Conservation (phyloP, 2,797 vertebrate genomes). For the Bradypus variegatus region DNA sequence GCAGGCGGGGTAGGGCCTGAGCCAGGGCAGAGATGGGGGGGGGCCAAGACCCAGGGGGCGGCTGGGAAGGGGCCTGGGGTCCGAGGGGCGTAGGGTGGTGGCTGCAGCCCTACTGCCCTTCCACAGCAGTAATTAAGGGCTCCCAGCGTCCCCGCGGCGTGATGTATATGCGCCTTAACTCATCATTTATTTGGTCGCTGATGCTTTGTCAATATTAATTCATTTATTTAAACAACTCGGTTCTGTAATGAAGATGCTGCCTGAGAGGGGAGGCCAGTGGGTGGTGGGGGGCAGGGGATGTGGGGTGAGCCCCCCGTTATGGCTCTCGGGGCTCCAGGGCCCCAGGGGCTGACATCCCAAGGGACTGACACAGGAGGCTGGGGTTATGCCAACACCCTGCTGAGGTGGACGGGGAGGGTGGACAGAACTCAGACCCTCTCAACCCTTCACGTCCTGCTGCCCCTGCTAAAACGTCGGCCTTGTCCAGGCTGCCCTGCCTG, state of each 20-base stretch:
- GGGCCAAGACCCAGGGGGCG: accelerated
- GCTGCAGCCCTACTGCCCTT: conserved; percentile 68
- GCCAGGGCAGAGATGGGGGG: not conserved
- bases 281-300: not conserved
- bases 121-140: conserved; percentile 89
- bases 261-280: conserved; percentile 65
- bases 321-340: not conserved
- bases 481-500: too few relatives aligned
- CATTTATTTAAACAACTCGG: conserved; percentile 95
- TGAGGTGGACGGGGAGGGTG: accelerated
- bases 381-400: not conserved
- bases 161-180: conserved; percentile 89
- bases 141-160: conserved; percentile 86
- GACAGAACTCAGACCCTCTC: not conserved
- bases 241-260: conserved; percentile 91
- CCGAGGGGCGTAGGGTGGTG: conserved; percentile 1
- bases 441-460: not conserved
- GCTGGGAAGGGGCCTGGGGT: not conserved
- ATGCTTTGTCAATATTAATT: conserved; percentile 99
- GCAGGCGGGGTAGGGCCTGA: not conserved
- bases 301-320: not conserved
- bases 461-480: not conserved
- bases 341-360: not conserved
- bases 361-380: not conserved
- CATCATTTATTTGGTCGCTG: conserved; percentile 97